Evolutionary conservation across 2,113 vertebrate species (phyloP).

Genomic region (Labeo catla): DNA sequence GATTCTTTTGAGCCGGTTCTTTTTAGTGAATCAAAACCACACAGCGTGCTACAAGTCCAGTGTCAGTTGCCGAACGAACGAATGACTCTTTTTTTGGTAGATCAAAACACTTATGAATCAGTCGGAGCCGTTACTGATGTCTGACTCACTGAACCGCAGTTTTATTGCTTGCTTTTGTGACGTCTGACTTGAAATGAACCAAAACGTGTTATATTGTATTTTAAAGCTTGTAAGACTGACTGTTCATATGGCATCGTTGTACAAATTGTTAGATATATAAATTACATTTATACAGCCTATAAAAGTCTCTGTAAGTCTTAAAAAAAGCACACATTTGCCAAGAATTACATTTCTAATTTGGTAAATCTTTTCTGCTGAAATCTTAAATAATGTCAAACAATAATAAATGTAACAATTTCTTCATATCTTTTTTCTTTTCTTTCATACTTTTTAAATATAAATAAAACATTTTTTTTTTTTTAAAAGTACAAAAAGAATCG

Average conservation of each 20-base stretch:
- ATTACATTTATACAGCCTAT: not conserved
- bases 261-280: not conserved
- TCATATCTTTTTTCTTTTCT: not conserved
- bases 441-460: not conserved
- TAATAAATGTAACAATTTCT: not conserved
- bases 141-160: not conserved
- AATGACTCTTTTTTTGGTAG: no score
- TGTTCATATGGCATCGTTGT: not conserved
- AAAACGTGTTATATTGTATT: not conserved
- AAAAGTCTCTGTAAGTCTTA: not conserved
- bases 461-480: not conserved
- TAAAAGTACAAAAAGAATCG: not conserved
- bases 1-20: not conserved
- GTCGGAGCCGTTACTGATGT: not conserved
- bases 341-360: not conserved
- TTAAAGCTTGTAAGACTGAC: not conserved
- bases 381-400: not conserved
- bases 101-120: constrained; percentile 4
- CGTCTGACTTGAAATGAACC: not conserved
- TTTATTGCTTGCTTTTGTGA: not conserved
- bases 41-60: not conserved
- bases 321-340: no score
- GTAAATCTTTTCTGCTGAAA: not conserved
- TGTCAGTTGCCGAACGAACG: not conserved
- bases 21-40: not conserved